Evolutionary conservation across 2,113 vertebrate genomes (phyloP).

Genomic region (Pomatorhinus ruficollis): DNA sequence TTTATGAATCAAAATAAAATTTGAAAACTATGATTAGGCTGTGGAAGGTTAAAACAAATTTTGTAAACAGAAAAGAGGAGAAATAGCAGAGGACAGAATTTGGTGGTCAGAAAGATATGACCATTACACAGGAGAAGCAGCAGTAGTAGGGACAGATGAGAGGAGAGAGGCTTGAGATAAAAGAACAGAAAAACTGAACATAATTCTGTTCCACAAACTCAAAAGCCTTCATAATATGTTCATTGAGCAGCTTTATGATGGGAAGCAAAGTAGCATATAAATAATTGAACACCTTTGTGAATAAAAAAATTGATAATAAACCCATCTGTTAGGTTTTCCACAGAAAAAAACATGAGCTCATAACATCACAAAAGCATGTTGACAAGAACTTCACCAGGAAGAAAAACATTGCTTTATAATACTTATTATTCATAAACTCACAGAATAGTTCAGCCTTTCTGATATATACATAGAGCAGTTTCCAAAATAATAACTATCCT

Average conservation of each 20-base stretch:
- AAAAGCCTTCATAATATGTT: not conserved
- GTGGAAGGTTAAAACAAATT: not conserved
- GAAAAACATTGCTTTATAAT: not conserved
- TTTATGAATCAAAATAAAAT: not conserved
- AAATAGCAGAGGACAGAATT: not conserved
- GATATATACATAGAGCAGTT: not conserved
- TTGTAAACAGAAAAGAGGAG: not conserved
- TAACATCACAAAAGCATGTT: not conserved
- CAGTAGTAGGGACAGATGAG: not conserved
- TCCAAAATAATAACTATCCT: not conserved
- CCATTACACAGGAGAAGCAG: not conserved
- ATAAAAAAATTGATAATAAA: not conserved
- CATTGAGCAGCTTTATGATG: not conserved
- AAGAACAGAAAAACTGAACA: not conserved
- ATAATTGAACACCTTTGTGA: conserved; percentile 10
- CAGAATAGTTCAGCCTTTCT: not conserved
- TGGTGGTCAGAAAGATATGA: not conserved
- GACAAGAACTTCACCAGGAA: not conserved
- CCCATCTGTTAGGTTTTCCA: not conserved
- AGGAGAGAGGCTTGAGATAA: not conserved
- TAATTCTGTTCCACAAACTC: not conserved
- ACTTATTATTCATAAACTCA: not conserved
- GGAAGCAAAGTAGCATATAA: not conserved
- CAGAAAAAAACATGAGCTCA: not conserved
- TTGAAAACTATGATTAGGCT: not conserved